phyloP scores from a whole-genome alignment of 2,888 invertebrate species.

The Habroteleia sp. region DNA sequence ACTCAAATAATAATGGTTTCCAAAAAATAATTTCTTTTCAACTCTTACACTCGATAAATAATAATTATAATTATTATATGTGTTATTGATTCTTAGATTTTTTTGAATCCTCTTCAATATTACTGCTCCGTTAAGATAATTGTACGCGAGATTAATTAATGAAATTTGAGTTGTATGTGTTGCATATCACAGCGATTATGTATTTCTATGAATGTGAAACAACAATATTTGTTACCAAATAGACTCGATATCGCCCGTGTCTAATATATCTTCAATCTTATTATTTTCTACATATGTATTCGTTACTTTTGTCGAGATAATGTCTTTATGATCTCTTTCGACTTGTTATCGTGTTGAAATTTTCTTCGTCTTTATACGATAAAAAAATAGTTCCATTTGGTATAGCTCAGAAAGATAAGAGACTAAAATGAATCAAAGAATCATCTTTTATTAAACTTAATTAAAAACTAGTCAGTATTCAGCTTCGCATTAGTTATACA shows the following conservation, averaged over 20 bases:
- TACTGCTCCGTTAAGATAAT: constrained; percentile 17
- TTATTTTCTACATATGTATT: constrained; percentile 28
- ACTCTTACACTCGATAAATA: no score
- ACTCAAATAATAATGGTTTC: no score
- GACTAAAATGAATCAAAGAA: not conserved
- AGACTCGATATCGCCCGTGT: constrained; percentile 8
- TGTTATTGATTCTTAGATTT: no score
- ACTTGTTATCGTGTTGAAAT: constrained; percentile 27
- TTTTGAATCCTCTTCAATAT: no score
- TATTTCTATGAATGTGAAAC: constrained; percentile 22
- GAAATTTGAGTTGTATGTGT: constrained; percentile 4
- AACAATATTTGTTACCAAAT: constrained; percentile 32
- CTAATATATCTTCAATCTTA: constrained; percentile 12
- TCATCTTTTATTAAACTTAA: not conserved
- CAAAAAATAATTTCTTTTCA: no score
- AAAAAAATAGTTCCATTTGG: constrained; percentile 10
- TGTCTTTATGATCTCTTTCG: constrained; percentile 22
- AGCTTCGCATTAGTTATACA: constrained; percentile 1
- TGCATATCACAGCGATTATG: constrained; percentile 4
- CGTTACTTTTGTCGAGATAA: constrained; percentile 29
- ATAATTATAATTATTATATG: no score
- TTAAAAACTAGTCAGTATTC: not conserved
- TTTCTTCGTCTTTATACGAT: constrained; percentile 4
- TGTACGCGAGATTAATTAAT: not conserved
- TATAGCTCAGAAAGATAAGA: not conserved